A percentile compares a stretch with the other conserved stretches of the same genome.
These are phyloP conservation scores for Harlomillsia oculata DNA, from an alignment of 1,140 invertebrate genomes.

Conservation along the genomic window DNA sequence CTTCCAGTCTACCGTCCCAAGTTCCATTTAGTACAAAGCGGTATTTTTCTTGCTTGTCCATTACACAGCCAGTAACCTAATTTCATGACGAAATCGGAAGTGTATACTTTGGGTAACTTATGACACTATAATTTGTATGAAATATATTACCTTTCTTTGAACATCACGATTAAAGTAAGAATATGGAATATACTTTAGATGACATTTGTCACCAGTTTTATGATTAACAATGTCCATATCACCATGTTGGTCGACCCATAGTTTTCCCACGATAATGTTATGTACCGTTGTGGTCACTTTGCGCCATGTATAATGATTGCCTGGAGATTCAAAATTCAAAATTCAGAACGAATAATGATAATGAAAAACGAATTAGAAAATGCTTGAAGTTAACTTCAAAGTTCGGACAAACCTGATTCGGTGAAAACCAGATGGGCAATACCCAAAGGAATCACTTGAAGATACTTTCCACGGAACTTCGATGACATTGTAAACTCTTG, in stretches of 20 bases:
- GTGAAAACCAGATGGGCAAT: constrained; percentile 70
- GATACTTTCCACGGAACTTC: constrained; percentile 96
- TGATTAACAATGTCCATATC: constrained; percentile 95
- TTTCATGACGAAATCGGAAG: no score
- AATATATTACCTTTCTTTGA: constrained; percentile 72
- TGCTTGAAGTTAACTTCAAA: background rate
- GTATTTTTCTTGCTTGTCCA: constrained; percentile 50
- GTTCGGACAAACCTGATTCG: constrained; percentile 41
- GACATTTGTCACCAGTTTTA: constrained; percentile 79
- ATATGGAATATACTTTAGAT: constrained; percentile 92
- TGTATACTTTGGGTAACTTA: background rate
- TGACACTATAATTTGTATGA: background rate
- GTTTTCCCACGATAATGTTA: constrained; percentile 97
- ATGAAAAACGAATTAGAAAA: no score
- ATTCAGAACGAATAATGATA: no score
- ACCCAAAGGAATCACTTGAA: constrained; percentile 85
- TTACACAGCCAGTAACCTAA: constrained; percentile 60
- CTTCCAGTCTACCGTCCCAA: constrained; percentile 92
- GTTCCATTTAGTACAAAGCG: constrained; percentile 80
- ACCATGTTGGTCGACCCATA: constrained; percentile 99
- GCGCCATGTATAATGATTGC: constrained; percentile 91
- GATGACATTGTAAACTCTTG: constrained; percentile 98
- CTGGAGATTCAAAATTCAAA: constrained; percentile 37
- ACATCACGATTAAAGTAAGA: constrained; percentile 94
- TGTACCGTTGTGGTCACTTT: constrained; percentile 98